Evolutionary conservation across 1,140 invertebrate genomes (phyloP).

Genomic region (Hesperophylax magnus): DNA sequence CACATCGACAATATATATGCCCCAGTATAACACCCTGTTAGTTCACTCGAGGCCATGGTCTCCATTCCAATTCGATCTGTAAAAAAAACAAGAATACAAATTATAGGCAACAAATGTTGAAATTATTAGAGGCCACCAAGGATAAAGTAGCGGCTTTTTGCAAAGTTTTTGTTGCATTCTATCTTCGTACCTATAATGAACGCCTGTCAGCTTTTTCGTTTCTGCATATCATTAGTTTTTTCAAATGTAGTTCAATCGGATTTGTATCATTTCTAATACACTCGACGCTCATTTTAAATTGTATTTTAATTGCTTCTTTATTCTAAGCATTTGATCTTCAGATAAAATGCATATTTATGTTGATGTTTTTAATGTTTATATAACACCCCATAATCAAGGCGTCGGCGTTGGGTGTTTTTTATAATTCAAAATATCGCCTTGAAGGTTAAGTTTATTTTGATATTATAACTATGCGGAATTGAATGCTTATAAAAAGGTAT

Average conservation of each 20-base stretch:
- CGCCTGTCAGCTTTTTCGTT: not conserved
- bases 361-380: no score
- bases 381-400: no score
- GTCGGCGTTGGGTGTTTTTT: no score
- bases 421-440: no score
- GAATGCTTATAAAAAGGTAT: no score
- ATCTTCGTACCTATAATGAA: constrained; percentile 24
- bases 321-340: no score
- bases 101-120: constrained; percentile 9
- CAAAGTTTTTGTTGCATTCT: not conserved
- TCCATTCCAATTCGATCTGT: not conserved
- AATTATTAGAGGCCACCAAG: constrained; percentile 9
- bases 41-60: not conserved
- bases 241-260: not conserved
- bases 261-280: not conserved
- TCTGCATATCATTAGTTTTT: constrained; percentile 23
- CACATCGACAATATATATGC: no score
- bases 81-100: constrained; percentile 7
- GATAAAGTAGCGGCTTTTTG: constrained; percentile 23
- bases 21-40: no score
- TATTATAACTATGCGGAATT: no score
- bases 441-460: no score
- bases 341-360: no score
- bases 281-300: not conserved
- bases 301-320: constrained; percentile 10